Evolutionary conservation across 2,113 vertebrate species (phyloP).

Genomic region (Leucopsar rothschildi): DNA sequence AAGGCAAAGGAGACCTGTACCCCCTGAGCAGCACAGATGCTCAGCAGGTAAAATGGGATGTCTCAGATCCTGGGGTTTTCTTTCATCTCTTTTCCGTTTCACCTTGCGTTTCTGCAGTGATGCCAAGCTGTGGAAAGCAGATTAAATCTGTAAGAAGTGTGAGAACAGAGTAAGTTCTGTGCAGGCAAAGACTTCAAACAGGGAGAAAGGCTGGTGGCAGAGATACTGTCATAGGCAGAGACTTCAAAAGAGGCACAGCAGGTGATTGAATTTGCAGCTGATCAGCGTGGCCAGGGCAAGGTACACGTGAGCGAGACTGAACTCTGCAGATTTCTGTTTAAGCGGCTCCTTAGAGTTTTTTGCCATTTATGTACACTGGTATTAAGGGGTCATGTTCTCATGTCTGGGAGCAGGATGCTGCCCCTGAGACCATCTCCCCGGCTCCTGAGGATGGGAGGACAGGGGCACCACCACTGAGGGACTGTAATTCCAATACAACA

Average conservation of each 20-base stretch:
- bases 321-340: not conserved
- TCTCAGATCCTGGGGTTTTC: not conserved
- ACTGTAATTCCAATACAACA: accelerated
- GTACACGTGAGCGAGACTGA: accelerated
- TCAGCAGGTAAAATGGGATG: not conserved
- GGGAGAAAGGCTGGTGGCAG: not conserved
- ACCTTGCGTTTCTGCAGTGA: not conserved
- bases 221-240: not conserved
- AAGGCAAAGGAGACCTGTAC: not conserved
- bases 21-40: not conserved
- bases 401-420: accelerated
- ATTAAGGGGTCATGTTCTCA: not conserved
- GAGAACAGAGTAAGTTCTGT: constrained; percentile 18
- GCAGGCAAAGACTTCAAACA: not conserved
- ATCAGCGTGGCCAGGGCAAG: accelerated
- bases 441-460: not conserved
- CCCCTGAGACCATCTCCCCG: not conserved
- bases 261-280: not conserved
- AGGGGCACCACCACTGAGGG: not conserved
- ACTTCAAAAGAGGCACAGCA: not conserved
- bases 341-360: not conserved
- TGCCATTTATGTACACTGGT: accelerated
- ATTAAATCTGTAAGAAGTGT: not conserved
- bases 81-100: not conserved
- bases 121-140: not conserved